Evolutionary conservation across 2,888 invertebrate genomes (phyloP).

Genomic region (Hyalella azteca): DNA sequence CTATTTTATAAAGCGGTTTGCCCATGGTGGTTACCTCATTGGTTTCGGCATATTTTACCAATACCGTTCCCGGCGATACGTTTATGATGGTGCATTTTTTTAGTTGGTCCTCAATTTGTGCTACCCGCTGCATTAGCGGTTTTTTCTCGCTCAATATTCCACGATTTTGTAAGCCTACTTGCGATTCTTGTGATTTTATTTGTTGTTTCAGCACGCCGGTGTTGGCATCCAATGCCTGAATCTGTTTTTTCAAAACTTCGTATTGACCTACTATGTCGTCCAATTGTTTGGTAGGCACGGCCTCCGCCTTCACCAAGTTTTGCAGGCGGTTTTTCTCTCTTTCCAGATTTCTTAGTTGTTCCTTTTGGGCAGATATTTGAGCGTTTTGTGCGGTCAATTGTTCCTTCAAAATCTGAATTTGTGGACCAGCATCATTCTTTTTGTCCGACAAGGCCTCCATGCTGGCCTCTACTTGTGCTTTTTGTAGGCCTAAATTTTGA

Average conservation of each 20-base stretch:
- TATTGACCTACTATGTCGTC: background rate
- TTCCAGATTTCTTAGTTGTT: background rate
- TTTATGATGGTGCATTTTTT: background rate
- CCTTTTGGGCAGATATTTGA: background rate
- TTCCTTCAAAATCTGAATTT: background rate
- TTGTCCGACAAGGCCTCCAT: background rate
- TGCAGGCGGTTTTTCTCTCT: background rate
- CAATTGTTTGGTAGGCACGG: background rate
- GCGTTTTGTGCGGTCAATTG: background rate
- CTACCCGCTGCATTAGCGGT: background rate
- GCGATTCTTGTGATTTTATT: background rate
- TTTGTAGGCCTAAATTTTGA: background rate
- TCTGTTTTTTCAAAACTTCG: background rate
- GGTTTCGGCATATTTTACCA: background rate
- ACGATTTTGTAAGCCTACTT: background rate
- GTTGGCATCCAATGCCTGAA: background rate
- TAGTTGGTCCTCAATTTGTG: background rate
- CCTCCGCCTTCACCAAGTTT: background rate
- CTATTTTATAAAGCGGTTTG: background rate
- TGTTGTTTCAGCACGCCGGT: background rate
- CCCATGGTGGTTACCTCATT: background rate
- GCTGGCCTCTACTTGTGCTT: background rate
- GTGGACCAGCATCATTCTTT: background rate
- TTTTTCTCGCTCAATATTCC: background rate
- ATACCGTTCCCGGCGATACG: background rate